Conservation (phyloP, 2,113 vertebrate species). For the Vidua chalybeata region DNA sequence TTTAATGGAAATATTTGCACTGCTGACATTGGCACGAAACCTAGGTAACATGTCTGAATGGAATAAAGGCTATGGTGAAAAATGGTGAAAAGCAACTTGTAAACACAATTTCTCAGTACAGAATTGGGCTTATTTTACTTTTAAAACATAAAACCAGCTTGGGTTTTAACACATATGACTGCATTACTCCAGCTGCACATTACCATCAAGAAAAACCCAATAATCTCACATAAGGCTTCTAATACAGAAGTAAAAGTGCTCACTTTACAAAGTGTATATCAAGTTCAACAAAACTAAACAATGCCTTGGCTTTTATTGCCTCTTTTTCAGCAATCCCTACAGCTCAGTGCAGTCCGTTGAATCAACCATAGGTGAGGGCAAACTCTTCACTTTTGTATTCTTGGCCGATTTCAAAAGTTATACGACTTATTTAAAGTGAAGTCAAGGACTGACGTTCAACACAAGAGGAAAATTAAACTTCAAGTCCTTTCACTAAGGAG, state of each 20-base stretch:
- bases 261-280: rapidly evolving
- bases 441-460: neutral
- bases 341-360: neutral
- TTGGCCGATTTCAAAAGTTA: rapidly evolving
- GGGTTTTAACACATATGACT: neutral
- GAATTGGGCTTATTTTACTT: neutral
- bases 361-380: rapidly evolving
- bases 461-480: neutral
- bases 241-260: neutral
- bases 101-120: neutral
- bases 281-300: neutral
- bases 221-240: neutral
- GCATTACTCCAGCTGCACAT: neutral
- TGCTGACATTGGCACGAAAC: neutral
- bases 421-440: neutral
- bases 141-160: neutral
- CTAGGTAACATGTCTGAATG: neutral
- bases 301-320: neutral
- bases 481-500: neutral
- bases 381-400: neutral
- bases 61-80: neutral
- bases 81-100: neutral
- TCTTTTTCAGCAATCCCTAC: neutral
- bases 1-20: neutral
- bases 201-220: neutral